Conservation (phyloP, 2,113 vertebrate genomes). For the Tringa solitaria region DNA sequence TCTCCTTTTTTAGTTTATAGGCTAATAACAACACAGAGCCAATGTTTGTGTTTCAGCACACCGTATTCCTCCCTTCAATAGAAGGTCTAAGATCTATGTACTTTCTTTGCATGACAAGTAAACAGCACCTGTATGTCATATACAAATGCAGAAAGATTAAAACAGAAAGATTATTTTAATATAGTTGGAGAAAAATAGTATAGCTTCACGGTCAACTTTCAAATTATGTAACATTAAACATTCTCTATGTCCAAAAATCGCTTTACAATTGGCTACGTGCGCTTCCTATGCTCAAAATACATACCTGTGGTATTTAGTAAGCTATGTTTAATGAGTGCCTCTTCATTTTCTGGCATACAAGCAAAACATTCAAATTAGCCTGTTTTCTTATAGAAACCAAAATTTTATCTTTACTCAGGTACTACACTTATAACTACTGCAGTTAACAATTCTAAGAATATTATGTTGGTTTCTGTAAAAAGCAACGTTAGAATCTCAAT, state of each 20-base stretch:
- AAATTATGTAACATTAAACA: neutral
- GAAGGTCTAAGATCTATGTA: neutral
- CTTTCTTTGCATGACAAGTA: neutral
- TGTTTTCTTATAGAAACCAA: neutral
- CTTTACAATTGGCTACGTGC: neutral
- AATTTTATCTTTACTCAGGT: neutral
- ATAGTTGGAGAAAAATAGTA: rapidly evolving
- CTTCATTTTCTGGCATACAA: neutral
- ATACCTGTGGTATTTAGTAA: neutral
- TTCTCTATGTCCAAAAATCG: rapidly evolving
- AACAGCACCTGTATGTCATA: neutral
- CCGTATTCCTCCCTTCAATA: neutral
- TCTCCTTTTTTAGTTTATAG: neutral
- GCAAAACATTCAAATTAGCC: neutral
- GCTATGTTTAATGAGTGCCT: neutral
- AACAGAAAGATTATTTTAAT: neutral
- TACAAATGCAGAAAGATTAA: neutral
- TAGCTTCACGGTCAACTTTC: neutral
- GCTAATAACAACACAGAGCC: neutral
- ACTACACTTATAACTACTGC: neutral
- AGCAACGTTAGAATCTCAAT: neutral
- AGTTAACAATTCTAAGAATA: neutral
- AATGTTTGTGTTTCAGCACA: neutral
- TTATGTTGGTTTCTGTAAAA: neutral
- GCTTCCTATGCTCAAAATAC: neutral